A percentile compares a stretch with the other conserved stretches of the same genome.
Conservation (phyloP, 2,113 vertebrate species). For the Triplophysa rosa region DNA sequence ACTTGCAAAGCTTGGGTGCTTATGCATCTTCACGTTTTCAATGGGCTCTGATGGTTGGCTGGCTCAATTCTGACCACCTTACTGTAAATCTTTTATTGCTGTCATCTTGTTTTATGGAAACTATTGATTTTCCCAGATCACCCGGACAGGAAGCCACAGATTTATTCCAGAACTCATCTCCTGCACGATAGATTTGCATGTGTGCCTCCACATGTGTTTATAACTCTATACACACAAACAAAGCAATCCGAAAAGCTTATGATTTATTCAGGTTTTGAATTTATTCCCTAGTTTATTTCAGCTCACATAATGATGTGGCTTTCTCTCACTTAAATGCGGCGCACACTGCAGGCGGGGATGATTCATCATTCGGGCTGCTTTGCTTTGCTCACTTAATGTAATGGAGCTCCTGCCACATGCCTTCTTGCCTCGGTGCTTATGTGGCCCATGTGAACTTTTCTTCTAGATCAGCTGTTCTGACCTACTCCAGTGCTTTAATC, state of each 20-base stretch:
- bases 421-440: constrained; percentile 14
- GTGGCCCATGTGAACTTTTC: constrained; percentile 19
- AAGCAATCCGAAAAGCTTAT: background rate
- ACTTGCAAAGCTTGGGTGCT: background rate
- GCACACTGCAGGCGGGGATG: constrained; percentile 11
- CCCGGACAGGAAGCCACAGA: constrained; percentile 3
- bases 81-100: constrained; percentile 26
- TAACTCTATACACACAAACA: background rate
- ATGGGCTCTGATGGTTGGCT: background rate
- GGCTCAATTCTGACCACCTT: background rate
- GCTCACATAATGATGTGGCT: constrained; percentile 27
- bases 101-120: constrained; percentile 20
- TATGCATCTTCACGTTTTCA: background rate
- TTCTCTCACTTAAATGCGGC: constrained; percentile 20
- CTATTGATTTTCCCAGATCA: constrained; percentile 28
- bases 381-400: constrained; percentile 28
- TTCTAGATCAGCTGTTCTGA: constrained; percentile 16
- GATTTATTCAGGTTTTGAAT: constrained; percentile 19
- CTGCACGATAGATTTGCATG: constrained; percentile 14
- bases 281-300: constrained; percentile 25
- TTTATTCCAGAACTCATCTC: background rate
- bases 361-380: constrained; percentile 32
- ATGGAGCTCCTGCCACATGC: constrained; percentile 23
- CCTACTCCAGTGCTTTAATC: background rate
- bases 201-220: background rate